Base-by-base conservation (phyloP, 2,797 vertebrate genomes). In the Thaleichthys pacificus region DNA sequence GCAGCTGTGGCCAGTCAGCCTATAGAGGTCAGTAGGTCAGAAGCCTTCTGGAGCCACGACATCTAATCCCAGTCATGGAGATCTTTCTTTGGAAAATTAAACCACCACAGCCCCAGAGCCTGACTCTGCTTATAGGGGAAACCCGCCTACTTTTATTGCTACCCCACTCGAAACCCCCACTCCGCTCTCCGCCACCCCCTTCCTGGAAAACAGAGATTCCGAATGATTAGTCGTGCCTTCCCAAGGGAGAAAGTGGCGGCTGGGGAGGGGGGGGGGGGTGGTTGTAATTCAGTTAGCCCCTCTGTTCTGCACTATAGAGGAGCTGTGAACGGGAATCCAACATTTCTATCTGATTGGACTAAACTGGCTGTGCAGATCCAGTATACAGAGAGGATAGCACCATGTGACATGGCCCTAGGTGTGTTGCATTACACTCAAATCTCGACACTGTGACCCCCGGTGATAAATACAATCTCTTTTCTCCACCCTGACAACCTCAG, bases 261-360 rank as follows among this genome's bases (percentile, higher is more conserved):
- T 22, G 22, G 61, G 69, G 51, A 74, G 79, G 79, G 77, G 77
- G 79, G 77, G 77, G 76, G 80, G 80, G 75, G 24, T 75, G 80
- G 75, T 77, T 81, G 88, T 92, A 92, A 93, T 93, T 93, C 82
- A 91, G 91, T 94, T 91, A 92, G 86, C 88, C 87, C 86, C 81
- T 77, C 70, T 57, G 86, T 87, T 89, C 85, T 85, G 86, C 85
- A 89, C 86, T 77, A 82, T 77, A 86, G 47, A 74, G 70, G 47
- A 68, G 70, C 58, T 73, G 72, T 75, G 78, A 79, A 75, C 32
- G 85, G 75, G 82, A 86, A 79, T 82, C 78, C 73, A 85, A 87
- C 76, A 77, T 58, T 85, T 88, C 80, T 81, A 85, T 92, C 84
- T 80, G 80, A 77, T 66, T 69, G 80, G 83, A 77, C 81, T 60